phyloP scores from a whole-genome alignment of 2,888 invertebrate genomes.

The Neocrepidodera transversa region DNA sequence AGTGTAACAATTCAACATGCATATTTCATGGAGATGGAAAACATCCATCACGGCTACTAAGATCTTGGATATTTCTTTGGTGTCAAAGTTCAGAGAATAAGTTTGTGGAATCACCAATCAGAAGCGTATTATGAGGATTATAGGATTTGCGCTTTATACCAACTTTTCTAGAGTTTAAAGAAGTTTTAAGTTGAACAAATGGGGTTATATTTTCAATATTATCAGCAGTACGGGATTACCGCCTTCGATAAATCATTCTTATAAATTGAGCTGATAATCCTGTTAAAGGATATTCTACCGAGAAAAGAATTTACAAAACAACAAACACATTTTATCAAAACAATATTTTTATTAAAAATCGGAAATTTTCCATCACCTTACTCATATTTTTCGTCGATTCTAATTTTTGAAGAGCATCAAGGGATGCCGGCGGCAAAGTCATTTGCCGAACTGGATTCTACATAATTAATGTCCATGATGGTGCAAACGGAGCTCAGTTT shows the following conservation, averaged over 20 bases:
- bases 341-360: too few relatives aligned
- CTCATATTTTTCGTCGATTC: neutral
- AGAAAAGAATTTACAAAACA: too few relatives aligned
- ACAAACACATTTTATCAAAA: too few relatives aligned
- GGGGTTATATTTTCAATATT: slow-evolving; percentile 23
- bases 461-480: slow-evolving; percentile 42
- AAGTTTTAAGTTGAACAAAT: slow-evolving; percentile 22
- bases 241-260: slow-evolving; percentile 18
- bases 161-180: slow-evolving; percentile 14
- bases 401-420: slow-evolving; percentile 31
- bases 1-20: slow-evolving; percentile 18
- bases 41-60: slow-evolving; percentile 9
- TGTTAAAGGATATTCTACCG: slow-evolving; percentile 5
- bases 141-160: slow-evolving; percentile 16
- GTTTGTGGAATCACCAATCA: slow-evolving; percentile 24
- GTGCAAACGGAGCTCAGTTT: slow-evolving; percentile 36
- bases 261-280: neutral
- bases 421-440: slow-evolving; percentile 42
- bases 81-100: slow-evolving; percentile 20
- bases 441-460: slow-evolving; percentile 47
- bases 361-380: neutral
- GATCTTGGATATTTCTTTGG: slow-evolving; percentile 15
- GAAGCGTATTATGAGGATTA: slow-evolving; percentile 27
- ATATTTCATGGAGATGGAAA: slow-evolving; percentile 23
- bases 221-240: slow-evolving; percentile 5